These are phyloP conservation scores for Aphaenogaster ashmeadi DNA, from an alignment of 1,140 invertebrate species.

Conservation along the genomic window DNA sequence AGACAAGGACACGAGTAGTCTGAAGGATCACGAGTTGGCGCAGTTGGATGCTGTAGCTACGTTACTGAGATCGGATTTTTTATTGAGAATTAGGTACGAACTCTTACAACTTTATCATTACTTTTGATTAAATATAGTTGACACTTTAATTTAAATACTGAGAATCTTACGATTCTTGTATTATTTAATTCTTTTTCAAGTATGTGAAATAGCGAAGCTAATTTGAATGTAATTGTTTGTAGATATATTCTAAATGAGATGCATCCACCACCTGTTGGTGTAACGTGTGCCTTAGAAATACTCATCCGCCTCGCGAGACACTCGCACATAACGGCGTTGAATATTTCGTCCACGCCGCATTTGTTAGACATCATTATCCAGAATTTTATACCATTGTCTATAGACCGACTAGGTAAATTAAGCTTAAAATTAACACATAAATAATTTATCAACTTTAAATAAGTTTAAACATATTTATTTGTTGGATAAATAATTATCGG, in stretches of 20 bases:
- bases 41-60: conserved; percentile 92
- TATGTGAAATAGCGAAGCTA: conserved; percentile 18
- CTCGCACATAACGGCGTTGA: conserved; percentile 88
- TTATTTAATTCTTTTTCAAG: conserved; percentile 8
- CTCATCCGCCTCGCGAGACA: conserved; percentile 91
- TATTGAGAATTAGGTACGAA: conserved; percentile 90
- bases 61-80: conserved; percentile 92
- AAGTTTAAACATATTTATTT: conserved; percentile 7
- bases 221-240: conserved; percentile 70
- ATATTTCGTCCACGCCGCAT: conserved; percentile 88
- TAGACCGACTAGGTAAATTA: conserved; percentile 74
- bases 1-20: conserved; percentile 89
- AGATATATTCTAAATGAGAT: conserved; percentile 91
- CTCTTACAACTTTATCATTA: conserved; percentile 68
- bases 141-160: conserved; percentile 3
- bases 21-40: conserved; percentile 94
- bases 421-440: neutral
- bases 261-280: conserved; percentile 89
- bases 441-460: conserved; percentile 48
- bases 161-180: neutral
- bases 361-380: conserved; percentile 88
- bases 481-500: neutral
- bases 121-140: neutral
- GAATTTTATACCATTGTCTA: conserved; percentile 88
- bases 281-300: conserved; percentile 91